Evolutionary conservation across 2,888 invertebrate species (phyloP).

Genomic region (Hydrotaea cyrtoneurina): DNA sequence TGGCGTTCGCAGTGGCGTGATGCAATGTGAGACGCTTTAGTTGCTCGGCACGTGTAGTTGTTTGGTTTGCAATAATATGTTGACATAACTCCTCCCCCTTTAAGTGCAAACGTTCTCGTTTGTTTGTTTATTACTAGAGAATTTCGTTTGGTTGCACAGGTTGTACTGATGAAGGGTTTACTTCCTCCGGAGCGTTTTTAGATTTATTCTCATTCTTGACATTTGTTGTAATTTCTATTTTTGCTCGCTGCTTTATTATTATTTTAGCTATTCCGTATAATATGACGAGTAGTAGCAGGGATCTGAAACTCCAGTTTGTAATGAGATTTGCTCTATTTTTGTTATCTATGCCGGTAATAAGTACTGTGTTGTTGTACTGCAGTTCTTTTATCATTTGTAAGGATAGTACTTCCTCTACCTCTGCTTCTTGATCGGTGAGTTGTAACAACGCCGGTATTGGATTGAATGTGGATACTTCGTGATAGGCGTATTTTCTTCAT

Average conservation of each 20-base stretch:
- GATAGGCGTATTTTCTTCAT: constrained; percentile 37
- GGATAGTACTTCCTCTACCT: constrained; percentile 58
- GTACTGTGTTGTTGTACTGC: constrained; percentile 51
- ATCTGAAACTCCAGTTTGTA: constrained; percentile 1
- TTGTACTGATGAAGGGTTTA: constrained; percentile 1
- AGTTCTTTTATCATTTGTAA: constrained; percentile 60
- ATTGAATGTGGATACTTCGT: constrained; percentile 43
- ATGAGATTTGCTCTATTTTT: constrained; percentile 1
- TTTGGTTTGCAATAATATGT: neutral
- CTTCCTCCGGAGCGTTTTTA: neutral
- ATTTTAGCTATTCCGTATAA: constrained; percentile 5
- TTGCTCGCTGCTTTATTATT: constrained; percentile 1
- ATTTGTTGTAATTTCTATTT: constrained; percentile 8
- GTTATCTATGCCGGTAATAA: constrained; percentile 2
- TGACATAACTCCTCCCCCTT: constrained; percentile 3
- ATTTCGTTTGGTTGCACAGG: neutral
- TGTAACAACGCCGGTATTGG: constrained; percentile 62
- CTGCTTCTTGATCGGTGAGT: constrained; percentile 41
- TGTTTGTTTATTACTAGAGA: neutral
- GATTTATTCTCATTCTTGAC: neutral
- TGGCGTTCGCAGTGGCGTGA: neutral
- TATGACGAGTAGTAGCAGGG: neutral
- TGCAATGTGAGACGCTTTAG: constrained; percentile 1
- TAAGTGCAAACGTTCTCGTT: constrained; percentile 8
- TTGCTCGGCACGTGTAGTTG: neutral